These are phyloP conservation scores for Myotis lucifugus DNA, from an alignment of 2,113 vertebrate species.

Conservation along the genomic window DNA sequence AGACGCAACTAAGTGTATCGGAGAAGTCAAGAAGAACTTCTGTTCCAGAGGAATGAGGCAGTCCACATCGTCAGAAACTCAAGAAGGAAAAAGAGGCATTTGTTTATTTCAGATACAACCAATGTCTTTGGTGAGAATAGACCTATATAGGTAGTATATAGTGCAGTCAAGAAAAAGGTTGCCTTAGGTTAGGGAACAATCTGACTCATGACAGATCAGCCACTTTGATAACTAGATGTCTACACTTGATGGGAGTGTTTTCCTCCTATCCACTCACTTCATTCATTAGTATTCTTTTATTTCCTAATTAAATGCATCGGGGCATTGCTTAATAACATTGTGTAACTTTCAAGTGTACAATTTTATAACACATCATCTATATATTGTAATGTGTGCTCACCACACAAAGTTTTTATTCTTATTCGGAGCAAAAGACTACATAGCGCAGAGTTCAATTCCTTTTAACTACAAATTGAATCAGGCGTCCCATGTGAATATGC, in stretches of 20 bases:
- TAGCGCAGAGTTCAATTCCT: not conserved
- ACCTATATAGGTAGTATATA: not conserved
- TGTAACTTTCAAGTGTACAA: not conserved
- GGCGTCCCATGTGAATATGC: not conserved
- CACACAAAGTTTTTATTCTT: not conserved
- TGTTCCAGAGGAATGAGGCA: not conserved
- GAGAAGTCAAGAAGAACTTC: not conserved
- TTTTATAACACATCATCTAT: not conserved
- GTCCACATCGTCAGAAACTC: not conserved
- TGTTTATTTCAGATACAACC: not conserved
- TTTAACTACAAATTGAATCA: not conserved
- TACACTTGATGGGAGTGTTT: not conserved
- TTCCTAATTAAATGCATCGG: not conserved
- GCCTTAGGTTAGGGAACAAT: not conserved
- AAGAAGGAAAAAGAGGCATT: not conserved
- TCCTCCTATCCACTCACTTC: not conserved
- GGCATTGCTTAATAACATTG: not conserved
- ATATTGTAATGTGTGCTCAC: not conserved
- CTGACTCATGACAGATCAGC: not conserved
- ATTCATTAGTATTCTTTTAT: not conserved
- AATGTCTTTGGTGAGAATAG: not conserved
- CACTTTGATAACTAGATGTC: not conserved
- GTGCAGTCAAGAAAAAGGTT: not conserved
- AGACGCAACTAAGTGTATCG: not conserved
- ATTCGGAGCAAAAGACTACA: not conserved